Evolutionary conservation across 2,797 vertebrate genomes (phyloP).

Genomic region (Sphaeramia orbicularis): DNA sequence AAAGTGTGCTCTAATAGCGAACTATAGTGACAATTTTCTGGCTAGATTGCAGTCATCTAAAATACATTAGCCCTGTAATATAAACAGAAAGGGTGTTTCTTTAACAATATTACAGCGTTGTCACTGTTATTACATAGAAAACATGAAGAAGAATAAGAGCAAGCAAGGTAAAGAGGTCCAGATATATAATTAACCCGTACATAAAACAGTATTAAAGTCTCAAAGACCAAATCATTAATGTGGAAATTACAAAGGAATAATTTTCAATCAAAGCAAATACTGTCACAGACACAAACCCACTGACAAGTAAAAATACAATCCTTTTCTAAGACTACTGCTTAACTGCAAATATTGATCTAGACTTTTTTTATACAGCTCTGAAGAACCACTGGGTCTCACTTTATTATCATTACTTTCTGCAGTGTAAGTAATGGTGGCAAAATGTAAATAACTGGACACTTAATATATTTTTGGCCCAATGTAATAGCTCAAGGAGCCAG

Average conservation of each 20-base stretch:
- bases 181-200: neutral
- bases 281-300: neutral
- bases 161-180: constrained; percentile 1
- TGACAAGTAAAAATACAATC: constrained; percentile 12
- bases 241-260: neutral
- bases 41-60: neutral
- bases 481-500: constrained; percentile 35
- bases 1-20: neutral
- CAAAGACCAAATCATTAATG: constrained; percentile 3
- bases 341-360: constrained; percentile 44
- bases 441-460: constrained; percentile 60
- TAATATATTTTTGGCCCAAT: constrained; percentile 42
- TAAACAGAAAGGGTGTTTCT: neutral
- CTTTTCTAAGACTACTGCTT: constrained; percentile 18
- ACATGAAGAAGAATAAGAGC: neutral
- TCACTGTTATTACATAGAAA: neutral
- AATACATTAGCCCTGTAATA: neutral
- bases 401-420: constrained; percentile 42
- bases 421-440: constrained; percentile 49
- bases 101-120: neutral
- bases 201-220: neutral
- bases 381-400: constrained; percentile 25
- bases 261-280: constrained; percentile 12
- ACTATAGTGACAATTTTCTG: neutral
- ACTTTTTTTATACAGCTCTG: constrained; percentile 26